Base-by-base conservation (phyloP, 1,140 invertebrate genomes). In the Zaprionus africanus region DNA sequence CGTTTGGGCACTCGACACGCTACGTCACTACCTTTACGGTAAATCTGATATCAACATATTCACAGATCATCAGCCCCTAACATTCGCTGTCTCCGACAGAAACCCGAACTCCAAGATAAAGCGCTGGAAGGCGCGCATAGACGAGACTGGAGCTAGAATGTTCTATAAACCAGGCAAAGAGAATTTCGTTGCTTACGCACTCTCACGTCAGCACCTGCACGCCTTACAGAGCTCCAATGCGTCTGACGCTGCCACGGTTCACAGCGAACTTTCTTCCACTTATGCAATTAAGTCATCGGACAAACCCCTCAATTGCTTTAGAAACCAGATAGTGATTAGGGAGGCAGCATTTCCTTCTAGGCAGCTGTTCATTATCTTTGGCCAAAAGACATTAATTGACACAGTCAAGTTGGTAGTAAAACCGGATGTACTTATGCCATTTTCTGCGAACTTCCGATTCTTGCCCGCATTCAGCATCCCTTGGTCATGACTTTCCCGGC, bases 321-420 rank as follows among this genome's bases (percentile, higher is more conserved):
- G 38, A 41, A 41, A 43, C 41, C 41, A 43, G 41, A 43, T 43
- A 41, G 38, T n/a, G 41, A 43, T 43, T n/a, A 15, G n/a, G n/a
- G 5, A 17, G 41, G 41, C n/a, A 41, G 15, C 38, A 41, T 41
- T 15, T 13, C 38, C 38, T 41, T 41, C 38, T 13, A 41, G 38
- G 38, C 38, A 43, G 15, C n/a, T 43, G 15, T 43, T 43, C 41
- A 43, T 43, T n/a, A 43, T 43, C 15, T 43, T 43, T 43, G 41
- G 41, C 41, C 41, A 41, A n/a, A n/a, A n/a, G n/a, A n/a, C n/a
- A n/a, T n/a, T n/a, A n/a, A n/a, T n/a, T n/a, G n/a, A n/a, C n/a
- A n/a, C n/a, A n/a, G n/a, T n/a, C n/a, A n/a, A n/a, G n/a, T n/a
- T n/a, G n/a, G n/a, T n/a, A n/a, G n/a, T n/a, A n/a, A n/a, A n/a